Conservation (phyloP, 2,888 invertebrate species). For the Saturnia pavonia region DNA sequence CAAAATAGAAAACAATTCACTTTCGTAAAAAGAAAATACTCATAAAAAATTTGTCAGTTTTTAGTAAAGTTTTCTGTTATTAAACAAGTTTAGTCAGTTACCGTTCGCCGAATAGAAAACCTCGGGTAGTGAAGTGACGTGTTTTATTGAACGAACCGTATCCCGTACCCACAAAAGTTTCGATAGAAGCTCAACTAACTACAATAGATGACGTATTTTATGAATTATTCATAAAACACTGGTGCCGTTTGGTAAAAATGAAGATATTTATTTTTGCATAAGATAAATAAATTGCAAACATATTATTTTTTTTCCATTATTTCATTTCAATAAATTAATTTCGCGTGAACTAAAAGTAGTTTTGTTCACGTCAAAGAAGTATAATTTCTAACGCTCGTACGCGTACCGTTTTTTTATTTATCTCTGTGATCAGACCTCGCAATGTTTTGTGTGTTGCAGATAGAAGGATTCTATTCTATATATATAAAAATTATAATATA, state of each 20-base stretch:
- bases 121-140: constrained; percentile 7
- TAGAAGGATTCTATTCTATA: too few relatives aligned
- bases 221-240: constrained; percentile 40
- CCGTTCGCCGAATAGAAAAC: constrained; percentile 12
- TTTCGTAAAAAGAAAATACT: not conserved
- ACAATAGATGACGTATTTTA: constrained; percentile 28
- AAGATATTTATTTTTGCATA: constrained; percentile 36
- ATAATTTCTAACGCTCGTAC: too few relatives aligned
- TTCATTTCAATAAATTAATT: too few relatives aligned
- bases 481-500: too few relatives aligned
- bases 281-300: constrained; percentile 20
- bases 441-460: too few relatives aligned
- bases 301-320: not conserved
- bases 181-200: constrained; percentile 20
- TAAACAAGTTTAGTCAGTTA: constrained; percentile 9
- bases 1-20: not conserved
- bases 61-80: constrained; percentile 19
- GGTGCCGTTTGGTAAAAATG: constrained; percentile 31
- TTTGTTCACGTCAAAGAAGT: too few relatives aligned
- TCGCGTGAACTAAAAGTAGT: too few relatives aligned
- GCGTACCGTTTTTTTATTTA: too few relatives aligned
- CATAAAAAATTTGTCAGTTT: constrained; percentile 10
- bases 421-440: too few relatives aligned
- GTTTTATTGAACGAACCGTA: constrained; percentile 11
- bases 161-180: constrained; percentile 15